Base-by-base conservation (phyloP, 1,140 invertebrate genomes). In the Pseudoatta argentina region DNA sequence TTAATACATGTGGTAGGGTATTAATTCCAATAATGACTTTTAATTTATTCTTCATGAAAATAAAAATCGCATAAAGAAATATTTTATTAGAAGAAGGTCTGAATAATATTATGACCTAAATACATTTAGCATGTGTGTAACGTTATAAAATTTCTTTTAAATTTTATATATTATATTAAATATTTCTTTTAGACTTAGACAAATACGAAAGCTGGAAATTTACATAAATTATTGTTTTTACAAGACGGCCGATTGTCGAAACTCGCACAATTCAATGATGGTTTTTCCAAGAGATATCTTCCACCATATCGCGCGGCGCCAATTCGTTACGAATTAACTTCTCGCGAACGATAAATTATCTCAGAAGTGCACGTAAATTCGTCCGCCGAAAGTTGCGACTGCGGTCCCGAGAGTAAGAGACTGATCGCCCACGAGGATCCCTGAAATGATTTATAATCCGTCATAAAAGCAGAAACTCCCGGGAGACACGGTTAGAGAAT, bases 361-460 rank as follows among this genome's bases (percentile, higher is more conserved):
- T 66, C 14, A 16, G 21, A 75, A 63, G 69, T 71, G 81, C 72
- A 85, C 87, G 88, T 88, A 88, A 86, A 89, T 89, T 89, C 64
- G 63, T 21, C 53, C 53, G 63, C 12, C 39, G 77, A 89, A 89
- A 89, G 77, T 89, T 89, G 83, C 69, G 86, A 86, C 61, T 71
- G 63, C 53, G 71, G 30, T 89, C 87, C 72, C 73, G 44, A 14
- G 87, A 66, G 88, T 87, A 75, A 75, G 79, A 83, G 79, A 83
- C 79, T 34, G 39, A 64, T 83, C 61, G 85, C 69, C 82, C 87
- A 21, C 44, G 51, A 51, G 59, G 18, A 76, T n/a, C 61, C 61
- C 61, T 67, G 61, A 89, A 89, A 89, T 89, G 87, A 89, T 89
- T 89, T 89, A 89, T 89, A 87, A 89, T 86, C 86, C 69, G 86